Conservation (phyloP, 2,113 vertebrate genomes). For the Leptosomus discolor region DNA sequence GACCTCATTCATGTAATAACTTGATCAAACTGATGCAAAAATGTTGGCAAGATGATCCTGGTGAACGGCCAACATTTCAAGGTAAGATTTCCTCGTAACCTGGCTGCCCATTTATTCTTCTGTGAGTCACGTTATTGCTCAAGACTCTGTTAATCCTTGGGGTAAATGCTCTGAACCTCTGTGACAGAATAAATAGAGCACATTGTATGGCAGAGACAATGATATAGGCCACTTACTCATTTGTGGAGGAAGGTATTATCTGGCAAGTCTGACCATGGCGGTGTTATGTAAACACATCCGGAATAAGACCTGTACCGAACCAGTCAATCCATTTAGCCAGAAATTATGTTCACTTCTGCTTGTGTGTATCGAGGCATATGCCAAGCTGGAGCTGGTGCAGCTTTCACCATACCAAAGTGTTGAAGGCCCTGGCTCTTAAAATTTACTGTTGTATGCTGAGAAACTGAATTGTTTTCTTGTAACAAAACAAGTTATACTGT, state of each 20-base stretch:
- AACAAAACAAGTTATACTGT: background rate
- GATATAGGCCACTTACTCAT: slow-evolving; percentile 38
- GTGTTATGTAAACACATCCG: slow-evolving; percentile 3
- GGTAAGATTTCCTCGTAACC: slow-evolving; percentile 75
- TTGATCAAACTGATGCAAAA: slow-evolving; percentile 90
- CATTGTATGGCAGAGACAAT: slow-evolving; percentile 15
- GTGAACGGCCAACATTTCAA: slow-evolving; percentile 88
- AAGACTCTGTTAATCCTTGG: slow-evolving; percentile 43
- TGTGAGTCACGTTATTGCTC: slow-evolving; percentile 40
- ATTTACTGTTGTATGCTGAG: background rate
- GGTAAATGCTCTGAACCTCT: slow-evolving; percentile 18
- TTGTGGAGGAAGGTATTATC: slow-evolving; percentile 39
- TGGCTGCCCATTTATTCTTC: background rate
- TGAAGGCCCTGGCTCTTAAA: background rate
- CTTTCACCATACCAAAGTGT: background rate
- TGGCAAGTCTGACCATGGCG: slow-evolving; percentile 26
- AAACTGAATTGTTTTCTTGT: background rate
- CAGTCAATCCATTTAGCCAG: background rate
- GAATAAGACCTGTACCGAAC: background rate
- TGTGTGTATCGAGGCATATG: background rate
- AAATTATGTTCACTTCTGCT: background rate
- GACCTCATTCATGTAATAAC: slow-evolving; percentile 82
- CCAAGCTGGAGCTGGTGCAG: background rate
- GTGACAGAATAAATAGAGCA: slow-evolving; percentile 43
- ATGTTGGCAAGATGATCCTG: slow-evolving; percentile 88